Percentiles rank a stretch among this genome's conserved stretches.
Conservation (phyloP, 2,888 invertebrate genomes). For the Napeogenes inachia region DNA sequence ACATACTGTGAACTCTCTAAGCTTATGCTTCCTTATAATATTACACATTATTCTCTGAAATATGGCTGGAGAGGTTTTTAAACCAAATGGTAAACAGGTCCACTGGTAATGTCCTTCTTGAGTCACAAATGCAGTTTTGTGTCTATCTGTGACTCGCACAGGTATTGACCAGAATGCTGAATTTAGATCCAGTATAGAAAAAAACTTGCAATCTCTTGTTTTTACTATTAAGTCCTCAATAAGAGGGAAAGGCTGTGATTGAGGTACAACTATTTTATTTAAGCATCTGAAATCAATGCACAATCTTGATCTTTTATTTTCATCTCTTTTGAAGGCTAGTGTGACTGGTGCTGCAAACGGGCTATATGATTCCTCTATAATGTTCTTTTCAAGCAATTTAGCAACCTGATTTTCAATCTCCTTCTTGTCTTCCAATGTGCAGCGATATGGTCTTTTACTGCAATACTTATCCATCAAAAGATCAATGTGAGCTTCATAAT, state of each 20-base stretch:
- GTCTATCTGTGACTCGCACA: constrained; percentile 9
- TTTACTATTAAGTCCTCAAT: constrained; percentile 42
- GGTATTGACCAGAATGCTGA: constrained; percentile 15
- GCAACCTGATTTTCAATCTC: too few relatives aligned
- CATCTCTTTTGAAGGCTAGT: constrained; percentile 32
- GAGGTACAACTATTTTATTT: constrained; percentile 33
- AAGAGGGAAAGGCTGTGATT: constrained; percentile 38
- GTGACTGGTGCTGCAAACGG: constrained; percentile 30
- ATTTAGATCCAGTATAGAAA: constrained; percentile 10
- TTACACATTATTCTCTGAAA: background rate
- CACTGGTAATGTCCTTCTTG: background rate
- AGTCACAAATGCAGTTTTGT: constrained; percentile 14
- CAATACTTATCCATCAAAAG: constrained; percentile 28
- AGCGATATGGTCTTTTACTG: constrained; percentile 27
- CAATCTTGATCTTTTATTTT: constrained; percentile 32
- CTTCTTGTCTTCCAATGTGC: constrained; percentile 22
- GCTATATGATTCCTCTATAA: constrained; percentile 29
- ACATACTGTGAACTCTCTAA: constrained; percentile 9
- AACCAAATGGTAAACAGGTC: background rate
- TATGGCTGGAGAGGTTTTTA: background rate
- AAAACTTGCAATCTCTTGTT: constrained; percentile 42
- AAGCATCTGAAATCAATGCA: constrained; percentile 33
- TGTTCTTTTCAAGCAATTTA: constrained; percentile 25
- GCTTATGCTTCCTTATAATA: background rate
- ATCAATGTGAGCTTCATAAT: constrained; percentile 27